Evolutionary conservation across 2,113 vertebrate species (phyloP).

Genomic region (Nycticryphes semicollaris): DNA sequence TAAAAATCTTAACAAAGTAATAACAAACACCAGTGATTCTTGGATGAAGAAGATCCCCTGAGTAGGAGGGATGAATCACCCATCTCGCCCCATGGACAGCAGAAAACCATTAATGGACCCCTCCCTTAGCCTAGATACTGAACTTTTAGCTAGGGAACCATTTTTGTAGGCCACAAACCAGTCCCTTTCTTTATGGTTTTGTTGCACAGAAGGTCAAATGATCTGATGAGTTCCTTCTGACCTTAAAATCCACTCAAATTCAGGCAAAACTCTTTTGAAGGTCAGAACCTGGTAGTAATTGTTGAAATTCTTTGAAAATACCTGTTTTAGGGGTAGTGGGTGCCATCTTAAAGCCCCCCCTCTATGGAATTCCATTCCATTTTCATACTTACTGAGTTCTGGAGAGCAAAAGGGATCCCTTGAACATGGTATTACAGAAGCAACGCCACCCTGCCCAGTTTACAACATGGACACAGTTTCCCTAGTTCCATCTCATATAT

Average conservation of each 20-base stretch:
- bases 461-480: background rate
- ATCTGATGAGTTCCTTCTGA: background rate
- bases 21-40: background rate
- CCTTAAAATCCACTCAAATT: background rate
- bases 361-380: background rate
- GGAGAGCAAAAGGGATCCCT: background rate
- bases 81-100: rapidly evolving
- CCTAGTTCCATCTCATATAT: background rate
- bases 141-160: background rate
- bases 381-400: background rate
- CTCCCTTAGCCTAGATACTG: background rate
- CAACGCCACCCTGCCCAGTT: background rate
- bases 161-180: background rate
- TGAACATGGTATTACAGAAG: background rate
- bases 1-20: background rate
- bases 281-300: background rate
- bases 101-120: background rate
- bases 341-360: background rate
- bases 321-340: background rate
- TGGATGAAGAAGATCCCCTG: background rate
- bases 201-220: background rate
- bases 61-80: background rate
- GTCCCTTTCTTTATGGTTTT: background rate
- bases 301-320: background rate
- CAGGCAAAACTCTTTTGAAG: background rate